Evolutionary conservation across 2,113 vertebrate species (phyloP).

Genomic region (Phalacrocorax pelagicus): DNA sequence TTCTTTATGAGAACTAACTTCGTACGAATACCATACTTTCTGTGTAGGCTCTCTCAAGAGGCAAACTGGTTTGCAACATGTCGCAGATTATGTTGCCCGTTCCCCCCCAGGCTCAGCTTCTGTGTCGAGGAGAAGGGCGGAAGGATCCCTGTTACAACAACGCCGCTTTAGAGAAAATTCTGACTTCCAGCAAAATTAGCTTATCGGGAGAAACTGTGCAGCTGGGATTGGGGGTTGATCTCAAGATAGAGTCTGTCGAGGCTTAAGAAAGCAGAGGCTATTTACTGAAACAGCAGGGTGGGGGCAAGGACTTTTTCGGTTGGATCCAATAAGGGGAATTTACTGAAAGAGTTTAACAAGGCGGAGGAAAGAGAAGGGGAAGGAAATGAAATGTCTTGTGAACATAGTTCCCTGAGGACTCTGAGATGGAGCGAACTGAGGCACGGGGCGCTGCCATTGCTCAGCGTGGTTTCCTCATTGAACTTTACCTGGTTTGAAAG

Average conservation of each 20-base stretch:
- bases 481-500: background rate
- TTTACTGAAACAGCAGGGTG: background rate
- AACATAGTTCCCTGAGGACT: background rate
- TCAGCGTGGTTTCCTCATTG: background rate
- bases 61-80: background rate
- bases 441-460: background rate
- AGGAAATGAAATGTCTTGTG: background rate
- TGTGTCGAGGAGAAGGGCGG: background rate
- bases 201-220: background rate
- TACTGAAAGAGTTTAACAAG: background rate
- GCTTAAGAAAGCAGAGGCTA: background rate
- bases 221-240: background rate
- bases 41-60: background rate
- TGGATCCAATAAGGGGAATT: background rate
- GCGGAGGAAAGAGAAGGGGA: background rate
- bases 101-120: background rate
- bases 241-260: background rate
- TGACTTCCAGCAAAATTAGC: background rate
- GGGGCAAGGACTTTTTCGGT: background rate
- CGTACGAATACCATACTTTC: background rate
- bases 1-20: background rate
- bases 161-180: background rate
- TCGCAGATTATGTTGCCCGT: background rate
- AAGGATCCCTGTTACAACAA: background rate
- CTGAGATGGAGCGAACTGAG: background rate